phyloP scores from a whole-genome alignment of 2,888 invertebrate genomes.

The Thecophora atra region DNA sequence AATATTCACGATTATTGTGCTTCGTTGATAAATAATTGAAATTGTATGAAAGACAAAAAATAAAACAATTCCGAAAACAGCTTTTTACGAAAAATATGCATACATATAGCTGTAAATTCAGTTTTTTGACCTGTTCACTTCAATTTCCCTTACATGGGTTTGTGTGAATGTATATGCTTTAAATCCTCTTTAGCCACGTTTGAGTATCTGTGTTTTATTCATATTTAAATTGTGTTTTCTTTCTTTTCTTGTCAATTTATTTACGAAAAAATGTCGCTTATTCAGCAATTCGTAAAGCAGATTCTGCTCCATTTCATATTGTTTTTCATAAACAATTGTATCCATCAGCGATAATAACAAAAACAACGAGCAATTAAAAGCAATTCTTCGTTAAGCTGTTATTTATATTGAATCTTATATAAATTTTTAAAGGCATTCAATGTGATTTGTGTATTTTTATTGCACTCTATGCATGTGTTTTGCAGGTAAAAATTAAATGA shows the following conservation, averaged over 20 bases:
- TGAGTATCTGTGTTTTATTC: neutral
- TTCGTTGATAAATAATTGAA: too few species aligned
- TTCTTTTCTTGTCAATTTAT: slow-evolving; percentile 8
- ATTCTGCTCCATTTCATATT: neutral
- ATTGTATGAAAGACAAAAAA: too few species aligned
- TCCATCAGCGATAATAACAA: too few species aligned
- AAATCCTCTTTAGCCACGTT: neutral
- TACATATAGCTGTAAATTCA: too few species aligned
- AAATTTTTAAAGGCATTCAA: neutral
- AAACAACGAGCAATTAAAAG: too few species aligned
- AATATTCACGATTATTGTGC: too few species aligned
- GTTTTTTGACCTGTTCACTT: too few species aligned
- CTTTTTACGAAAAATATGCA: too few species aligned
- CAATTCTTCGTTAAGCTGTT: slow-evolving; percentile 3
- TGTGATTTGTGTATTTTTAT: neutral
- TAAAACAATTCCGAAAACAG: too few species aligned
- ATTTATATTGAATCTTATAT: neutral
- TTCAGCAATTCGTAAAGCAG: neutral
- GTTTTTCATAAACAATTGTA: too few species aligned
- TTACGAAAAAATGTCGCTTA: neutral
- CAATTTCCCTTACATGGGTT: too few species aligned
- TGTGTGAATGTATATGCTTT: neutral
- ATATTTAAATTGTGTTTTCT: neutral
- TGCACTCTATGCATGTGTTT: neutral
- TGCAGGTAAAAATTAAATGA: too few species aligned